Evolutionary conservation across 2,113 vertebrate species (phyloP).

Genomic region (Thomomys bottae): DNA sequence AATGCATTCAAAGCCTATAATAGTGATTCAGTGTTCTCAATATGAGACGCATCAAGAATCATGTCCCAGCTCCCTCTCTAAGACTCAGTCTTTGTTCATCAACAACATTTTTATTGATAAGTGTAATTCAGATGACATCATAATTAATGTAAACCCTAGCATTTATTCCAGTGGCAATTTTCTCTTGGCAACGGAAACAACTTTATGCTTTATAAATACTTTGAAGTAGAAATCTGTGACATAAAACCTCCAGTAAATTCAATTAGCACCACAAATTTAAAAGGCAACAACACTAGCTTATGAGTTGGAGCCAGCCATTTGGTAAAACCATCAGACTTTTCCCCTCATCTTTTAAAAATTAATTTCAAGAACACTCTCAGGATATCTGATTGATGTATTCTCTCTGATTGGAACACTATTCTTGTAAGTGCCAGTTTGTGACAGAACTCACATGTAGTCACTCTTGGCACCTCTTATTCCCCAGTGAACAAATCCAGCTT

Average conservation of each 20-base stretch:
- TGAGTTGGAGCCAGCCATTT: not conserved
- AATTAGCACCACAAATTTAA: not conserved
- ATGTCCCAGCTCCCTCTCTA: not conserved
- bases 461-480: not conserved
- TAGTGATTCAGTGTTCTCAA: not conserved
- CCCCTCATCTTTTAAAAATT: not conserved
- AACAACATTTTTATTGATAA: not conserved
- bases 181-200: not conserved
- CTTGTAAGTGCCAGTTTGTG: not conserved
- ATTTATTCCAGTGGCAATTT: not conserved
- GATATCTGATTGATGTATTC: not conserved
- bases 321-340: not conserved
- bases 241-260: not conserved
- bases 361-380: not conserved
- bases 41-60: not conserved
- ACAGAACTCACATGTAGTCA: not conserved
- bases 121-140: not conserved
- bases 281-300: not conserved
- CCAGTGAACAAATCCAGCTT: not conserved
- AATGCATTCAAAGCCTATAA: not conserved
- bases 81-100: not conserved
- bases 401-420: not conserved
- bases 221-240: not conserved
- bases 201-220: not conserved
- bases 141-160: not conserved